phyloP scores from a whole-genome alignment of 2,113 vertebrate species.

The Ceyx melanurus region DNA sequence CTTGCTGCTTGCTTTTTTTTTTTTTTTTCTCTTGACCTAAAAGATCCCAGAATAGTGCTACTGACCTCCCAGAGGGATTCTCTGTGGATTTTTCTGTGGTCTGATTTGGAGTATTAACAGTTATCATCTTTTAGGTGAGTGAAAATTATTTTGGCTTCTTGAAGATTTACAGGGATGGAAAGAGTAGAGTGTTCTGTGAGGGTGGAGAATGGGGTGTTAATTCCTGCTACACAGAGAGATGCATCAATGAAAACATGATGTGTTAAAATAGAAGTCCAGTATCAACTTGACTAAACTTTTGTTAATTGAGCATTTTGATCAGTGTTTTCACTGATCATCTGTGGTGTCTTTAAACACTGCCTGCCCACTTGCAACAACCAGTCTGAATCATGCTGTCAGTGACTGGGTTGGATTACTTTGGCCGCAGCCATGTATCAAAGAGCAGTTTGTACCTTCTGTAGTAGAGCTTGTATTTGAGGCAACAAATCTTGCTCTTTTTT shows the following conservation, averaged over 20 bases:
- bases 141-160: background rate
- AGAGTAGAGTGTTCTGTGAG: background rate
- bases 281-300: background rate
- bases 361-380: background rate
- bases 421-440: background rate
- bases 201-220: background rate
- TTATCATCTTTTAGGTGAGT: background rate
- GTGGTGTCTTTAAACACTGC: background rate
- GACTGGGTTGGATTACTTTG: background rate
- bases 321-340: background rate
- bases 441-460: background rate
- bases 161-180: background rate
- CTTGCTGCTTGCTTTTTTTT: background rate
- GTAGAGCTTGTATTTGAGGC: background rate
- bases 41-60: background rate
- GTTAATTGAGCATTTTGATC: background rate
- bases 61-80: background rate
- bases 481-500: background rate
- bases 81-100: accelerated
- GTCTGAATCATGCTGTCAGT: accelerated
- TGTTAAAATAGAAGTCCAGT: background rate
- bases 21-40: background rate
- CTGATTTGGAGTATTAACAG: background rate
- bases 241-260: background rate
- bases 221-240: background rate